Percentiles rank a stretch among this genome's conserved stretches.
Evolutionary conservation across 2,797 vertebrate genomes (phyloP).

Genomic region (Muraenolepis orangiensis): DNA sequence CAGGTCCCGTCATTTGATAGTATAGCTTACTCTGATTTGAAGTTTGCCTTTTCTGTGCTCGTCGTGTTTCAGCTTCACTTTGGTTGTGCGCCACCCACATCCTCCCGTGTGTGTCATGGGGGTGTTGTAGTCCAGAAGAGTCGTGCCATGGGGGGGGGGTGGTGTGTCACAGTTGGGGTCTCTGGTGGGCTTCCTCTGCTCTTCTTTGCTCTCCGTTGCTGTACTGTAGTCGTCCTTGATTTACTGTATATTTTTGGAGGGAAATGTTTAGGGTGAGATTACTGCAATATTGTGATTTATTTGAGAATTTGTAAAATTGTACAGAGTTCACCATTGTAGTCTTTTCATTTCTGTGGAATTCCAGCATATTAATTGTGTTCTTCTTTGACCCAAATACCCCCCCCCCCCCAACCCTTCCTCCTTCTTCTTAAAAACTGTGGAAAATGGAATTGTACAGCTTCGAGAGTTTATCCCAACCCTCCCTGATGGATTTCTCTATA

Average conservation of each 20-base stretch:
- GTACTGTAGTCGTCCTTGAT: conserved; percentile 70
- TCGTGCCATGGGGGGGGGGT: neutral
- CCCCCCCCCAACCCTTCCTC: no score
- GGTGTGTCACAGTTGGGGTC: conserved; percentile 28
- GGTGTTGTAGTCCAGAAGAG: neutral
- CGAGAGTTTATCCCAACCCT: conserved; percentile 66
- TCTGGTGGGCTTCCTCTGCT: conserved; percentile 68
- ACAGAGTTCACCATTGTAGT: conserved; percentile 69
- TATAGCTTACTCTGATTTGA: conserved; percentile 30
- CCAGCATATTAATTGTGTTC: conserved; percentile 55
- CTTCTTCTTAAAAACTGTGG: conserved; percentile 54
- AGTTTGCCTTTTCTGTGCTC: conserved; percentile 32
- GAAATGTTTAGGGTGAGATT: conserved; percentile 65
- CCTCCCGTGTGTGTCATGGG: conserved; percentile 10
- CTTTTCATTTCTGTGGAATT: conserved; percentile 59
- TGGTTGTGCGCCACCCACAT: conserved; percentile 40
- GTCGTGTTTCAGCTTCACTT: conserved; percentile 30
- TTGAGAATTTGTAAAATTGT: conserved; percentile 71
- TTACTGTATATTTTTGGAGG: conserved; percentile 70
- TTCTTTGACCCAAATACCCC: conserved; percentile 33
- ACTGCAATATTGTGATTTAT: conserved; percentile 76
- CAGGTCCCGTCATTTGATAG: conserved; percentile 30
- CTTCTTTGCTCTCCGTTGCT: conserved; percentile 68
- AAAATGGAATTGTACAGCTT: conserved; percentile 75
- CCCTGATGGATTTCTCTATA: conserved; percentile 55